Evolutionary conservation across 35 echinoderm and acorn worm genomes (phyloP), one percentile per base, ranked within the genome.

Genomic region (Ophiothrix spiculata): DNA sequence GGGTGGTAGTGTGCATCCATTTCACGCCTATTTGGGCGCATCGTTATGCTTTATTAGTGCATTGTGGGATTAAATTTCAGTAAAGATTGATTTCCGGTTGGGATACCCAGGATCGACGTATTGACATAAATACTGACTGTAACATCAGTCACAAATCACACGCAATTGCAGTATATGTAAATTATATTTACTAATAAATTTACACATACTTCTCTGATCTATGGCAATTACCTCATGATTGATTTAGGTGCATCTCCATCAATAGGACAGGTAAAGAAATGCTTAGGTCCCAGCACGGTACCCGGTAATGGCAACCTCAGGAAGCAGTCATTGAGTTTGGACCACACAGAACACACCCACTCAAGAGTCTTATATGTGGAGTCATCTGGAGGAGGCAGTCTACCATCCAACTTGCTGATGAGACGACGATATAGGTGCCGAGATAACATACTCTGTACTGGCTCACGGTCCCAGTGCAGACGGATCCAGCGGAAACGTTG

Each of bases 401-500:
- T 49, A 10, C 91, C 90, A 64, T 81, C 36, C 16, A 40, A 33
- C 31, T 84, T 80, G 56, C 89, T 82, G 74, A 88, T 76, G 23
- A 97, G 87, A 32, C 82, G 91, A 29, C 94, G 77, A 10, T 84
- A 60, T 21, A 93, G 81, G 76, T 93, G 75, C 39, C 87, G 81
- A 35, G 81, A 74, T 1, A 93, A 56, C 29, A 88, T 54, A 32
- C 91, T 88, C 25, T 74, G 34, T 14, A 93, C 86, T 39, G 94
- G 94, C 49, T 97, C 94, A 13, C 82, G 79, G 33, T 97, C 94
- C 83, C 91, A 92, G 79, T 93, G 86, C 31, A 97, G 78, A 6
- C 85, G 87, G 39, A 97, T 86, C 94, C 94, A 97, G 13, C 94
- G 90, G n/a, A 97, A 92, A 64, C 84, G 83, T 64, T 97, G 94